Evolutionary conservation across 2,888 invertebrate genomes (phyloP).

Genomic region (Melangyna quadrimaculata): DNA sequence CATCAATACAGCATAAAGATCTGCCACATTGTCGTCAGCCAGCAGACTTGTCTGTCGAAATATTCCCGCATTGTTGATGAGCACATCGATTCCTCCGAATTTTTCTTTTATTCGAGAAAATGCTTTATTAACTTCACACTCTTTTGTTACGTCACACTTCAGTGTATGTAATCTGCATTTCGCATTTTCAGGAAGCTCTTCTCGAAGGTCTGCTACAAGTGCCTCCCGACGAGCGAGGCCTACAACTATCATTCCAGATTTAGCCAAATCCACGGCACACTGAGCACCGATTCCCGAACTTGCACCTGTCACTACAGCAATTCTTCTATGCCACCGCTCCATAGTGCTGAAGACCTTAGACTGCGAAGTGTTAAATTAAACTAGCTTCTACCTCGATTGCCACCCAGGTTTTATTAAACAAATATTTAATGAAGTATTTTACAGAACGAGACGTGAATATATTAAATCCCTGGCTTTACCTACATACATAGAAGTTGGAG

Average conservation of each 20-base stretch:
- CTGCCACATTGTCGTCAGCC: constrained; percentile 75
- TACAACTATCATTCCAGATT: constrained; percentile 83
- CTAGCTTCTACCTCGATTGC: not conserved
- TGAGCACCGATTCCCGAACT: constrained; percentile 83
- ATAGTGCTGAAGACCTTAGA: constrained; percentile 74
- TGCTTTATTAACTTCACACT: constrained; percentile 82
- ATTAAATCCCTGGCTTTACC: not conserved
- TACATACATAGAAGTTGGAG: not conserved
- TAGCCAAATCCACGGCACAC: constrained; percentile 48
- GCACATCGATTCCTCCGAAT: constrained; percentile 83
- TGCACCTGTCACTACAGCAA: constrained; percentile 85
- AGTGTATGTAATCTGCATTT: constrained; percentile 79
- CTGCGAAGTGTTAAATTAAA: constrained; percentile 9
- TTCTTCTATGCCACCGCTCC: constrained; percentile 84
- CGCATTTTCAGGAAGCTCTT: constrained; percentile 74
- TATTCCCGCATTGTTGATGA: constrained; percentile 84
- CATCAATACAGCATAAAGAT: constrained; percentile 80
- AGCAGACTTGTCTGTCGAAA: constrained; percentile 76
- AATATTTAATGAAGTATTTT: not conserved
- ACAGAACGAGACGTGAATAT: not conserved
- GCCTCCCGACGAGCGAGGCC: constrained; percentile 82
- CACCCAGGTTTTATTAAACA: constrained; percentile 19
- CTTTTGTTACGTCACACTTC: constrained; percentile 83
- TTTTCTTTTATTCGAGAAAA: constrained; percentile 82
- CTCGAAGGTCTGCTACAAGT: constrained; percentile 76